A percentile compares a stretch with the other conserved stretches of the same genome.
These are phyloP conservation scores for Gadopsis bispinosus DNA, from an alignment of 2,797 vertebrate genomes.

Conservation along the genomic window DNA sequence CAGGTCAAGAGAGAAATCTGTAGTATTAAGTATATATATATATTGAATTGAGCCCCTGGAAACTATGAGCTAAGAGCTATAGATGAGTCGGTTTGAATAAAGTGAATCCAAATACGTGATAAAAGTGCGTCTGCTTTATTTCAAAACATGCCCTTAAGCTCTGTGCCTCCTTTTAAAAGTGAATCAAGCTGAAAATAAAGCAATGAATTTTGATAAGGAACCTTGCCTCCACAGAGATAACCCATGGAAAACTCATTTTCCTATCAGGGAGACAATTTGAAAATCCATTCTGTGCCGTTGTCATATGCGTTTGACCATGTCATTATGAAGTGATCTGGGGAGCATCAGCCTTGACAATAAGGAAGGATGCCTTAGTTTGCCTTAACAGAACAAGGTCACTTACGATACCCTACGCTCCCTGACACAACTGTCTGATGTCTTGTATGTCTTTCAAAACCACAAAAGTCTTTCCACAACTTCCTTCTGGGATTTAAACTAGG, in stretches of 20 bases:
- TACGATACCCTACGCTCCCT: conserved; percentile 64
- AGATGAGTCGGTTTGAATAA: conserved; percentile 53
- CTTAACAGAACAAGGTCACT: conserved; percentile 72
- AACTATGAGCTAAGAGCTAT: conserved; percentile 26
- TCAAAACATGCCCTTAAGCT: conserved; percentile 74
- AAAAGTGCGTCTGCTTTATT: conserved; percentile 66
- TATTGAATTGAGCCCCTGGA: conserved; percentile 31
- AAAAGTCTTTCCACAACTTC: conserved; percentile 61
- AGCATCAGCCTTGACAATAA: conserved; percentile 74
- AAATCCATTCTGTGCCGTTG: conserved; percentile 77
- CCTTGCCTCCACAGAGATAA: conserved; percentile 75
- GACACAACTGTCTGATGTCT: conserved; percentile 59
- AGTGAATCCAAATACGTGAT: conserved; percentile 51
- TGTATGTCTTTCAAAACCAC: conserved; percentile 57
- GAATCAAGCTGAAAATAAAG: conserved; percentile 77
- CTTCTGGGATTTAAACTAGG: conserved; percentile 51
- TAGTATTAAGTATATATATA: background rate
- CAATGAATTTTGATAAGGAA: conserved; percentile 80
- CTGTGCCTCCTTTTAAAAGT: conserved; percentile 63
- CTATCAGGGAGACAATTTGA: conserved; percentile 77
- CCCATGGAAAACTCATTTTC: conserved; percentile 78
- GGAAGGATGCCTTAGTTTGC: conserved; percentile 55
- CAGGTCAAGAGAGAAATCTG: background rate
- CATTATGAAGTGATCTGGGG: conserved; percentile 76
- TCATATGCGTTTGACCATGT: conserved; percentile 78